Evolutionary conservation across 2,113 vertebrate genomes (phyloP).

Genomic region (Odontophorus gujanensis): DNA sequence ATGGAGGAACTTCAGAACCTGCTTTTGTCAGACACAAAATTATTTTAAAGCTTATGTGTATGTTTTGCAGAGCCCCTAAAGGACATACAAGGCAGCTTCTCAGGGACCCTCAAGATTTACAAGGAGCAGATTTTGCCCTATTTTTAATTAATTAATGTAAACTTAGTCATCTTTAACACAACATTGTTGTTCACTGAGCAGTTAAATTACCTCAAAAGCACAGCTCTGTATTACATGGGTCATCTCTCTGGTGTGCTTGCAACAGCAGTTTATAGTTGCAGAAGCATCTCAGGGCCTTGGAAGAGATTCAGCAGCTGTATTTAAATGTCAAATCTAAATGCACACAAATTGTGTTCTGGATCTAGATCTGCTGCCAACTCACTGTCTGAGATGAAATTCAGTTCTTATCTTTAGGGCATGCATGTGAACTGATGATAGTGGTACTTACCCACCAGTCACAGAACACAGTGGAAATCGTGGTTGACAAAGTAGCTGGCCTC

Average conservation of each 20-base stretch:
- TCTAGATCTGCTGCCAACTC: background rate
- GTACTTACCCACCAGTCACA: background rate
- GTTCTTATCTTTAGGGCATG: background rate
- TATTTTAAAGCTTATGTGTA: background rate
- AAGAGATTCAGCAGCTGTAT: background rate
- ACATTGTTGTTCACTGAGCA: background rate
- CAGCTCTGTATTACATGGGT: background rate
- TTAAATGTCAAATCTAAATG: background rate
- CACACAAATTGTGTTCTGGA: background rate
- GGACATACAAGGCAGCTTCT: background rate
- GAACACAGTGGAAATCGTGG: background rate
- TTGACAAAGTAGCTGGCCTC: background rate
- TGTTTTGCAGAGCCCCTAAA: too few relatives aligned
- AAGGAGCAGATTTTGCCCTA: background rate
- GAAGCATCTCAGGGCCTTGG: background rate
- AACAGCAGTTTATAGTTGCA: background rate
- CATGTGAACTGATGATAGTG: background rate
- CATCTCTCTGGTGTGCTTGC: background rate
- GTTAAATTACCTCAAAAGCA: background rate
- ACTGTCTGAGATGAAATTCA: background rate
- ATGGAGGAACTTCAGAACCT: background rate
- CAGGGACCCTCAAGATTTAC: background rate
- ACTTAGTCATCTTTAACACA: background rate
- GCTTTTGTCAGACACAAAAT: background rate
- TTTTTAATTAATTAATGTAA: background rate